Base-by-base conservation (phyloP, 2,113 vertebrate species). In the Zosterops borbonicus region DNA sequence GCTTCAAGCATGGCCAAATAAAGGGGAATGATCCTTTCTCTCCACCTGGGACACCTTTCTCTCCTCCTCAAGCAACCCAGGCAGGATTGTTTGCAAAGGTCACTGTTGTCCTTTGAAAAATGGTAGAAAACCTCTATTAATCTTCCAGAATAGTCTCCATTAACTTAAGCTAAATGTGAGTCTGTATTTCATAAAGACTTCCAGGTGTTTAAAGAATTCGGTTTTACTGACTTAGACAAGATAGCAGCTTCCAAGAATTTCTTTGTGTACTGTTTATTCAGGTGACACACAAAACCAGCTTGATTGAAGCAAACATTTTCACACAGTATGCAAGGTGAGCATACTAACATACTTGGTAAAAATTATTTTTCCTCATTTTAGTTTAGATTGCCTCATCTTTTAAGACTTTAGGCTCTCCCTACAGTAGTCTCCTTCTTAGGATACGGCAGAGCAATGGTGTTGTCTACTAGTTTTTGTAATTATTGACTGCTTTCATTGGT, bases 1-100 rank as follows among this genome's bases (percentile, higher is more conserved):
- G 14, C 14, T 50, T 59, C 37, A 8, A 50, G 11, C 3, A 6
- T 16, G n/a, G 41, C 29, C n/a, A 46, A 44, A 68, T 5, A 56
- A 52, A 73, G 17, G 9, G 7, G 46, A 28, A 33, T 9, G 19
- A n/a, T 42, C 27, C 35, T 50, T 44, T 33, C 12, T 28, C 11
- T 58, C 4, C 15, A 20, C 22, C 18, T 52, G 16, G 33, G 21
- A 14, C 37, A 69, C 24, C 0, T 2, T 3, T 63, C 27, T 2
- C 3, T 63, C 27, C 4, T 58, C 23, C 39, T 46, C 11, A 37
- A 64, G 22, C 11, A 58, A 28, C 9, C 10, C 25, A 28, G 29
- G 9, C n/a, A 64, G 12, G 28, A 14, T 39, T 47, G 11, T 39
- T 64, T 47, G 23, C 28, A 64, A 52, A 47, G 6, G 15, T 35